Conservation (phyloP, 2,888 invertebrate species). For the Tetropium fuscum region DNA sequence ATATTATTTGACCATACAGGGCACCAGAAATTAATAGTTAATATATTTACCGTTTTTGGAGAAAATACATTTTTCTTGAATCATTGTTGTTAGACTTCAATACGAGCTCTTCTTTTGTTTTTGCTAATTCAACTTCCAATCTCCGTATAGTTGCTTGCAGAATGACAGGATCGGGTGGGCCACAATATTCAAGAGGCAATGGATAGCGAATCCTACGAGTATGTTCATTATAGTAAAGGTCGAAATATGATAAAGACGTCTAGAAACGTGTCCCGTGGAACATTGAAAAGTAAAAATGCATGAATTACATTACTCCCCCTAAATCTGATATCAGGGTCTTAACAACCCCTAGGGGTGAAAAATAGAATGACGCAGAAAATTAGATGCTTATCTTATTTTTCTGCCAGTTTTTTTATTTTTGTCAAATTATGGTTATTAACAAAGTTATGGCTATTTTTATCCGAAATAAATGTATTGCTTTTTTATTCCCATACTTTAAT, state of each 20-base stretch:
- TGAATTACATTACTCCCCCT: too few species aligned
- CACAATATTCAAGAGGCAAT: conserved; percentile 69
- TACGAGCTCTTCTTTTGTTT: conserved; percentile 56
- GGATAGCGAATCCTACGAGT: conserved; percentile 68
- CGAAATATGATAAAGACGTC: not conserved
- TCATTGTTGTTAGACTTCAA: conserved; percentile 45
- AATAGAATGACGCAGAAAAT: too few species aligned
- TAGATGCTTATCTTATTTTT: too few species aligned
- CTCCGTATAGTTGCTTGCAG: conserved; percentile 67
- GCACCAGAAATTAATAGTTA: not conserved
- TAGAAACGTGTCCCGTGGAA: too few species aligned
- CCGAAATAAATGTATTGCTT: too few species aligned
- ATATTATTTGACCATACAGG: not conserved
- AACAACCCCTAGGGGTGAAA: too few species aligned
- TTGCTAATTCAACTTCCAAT: conserved; percentile 66
- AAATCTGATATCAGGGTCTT: too few species aligned
- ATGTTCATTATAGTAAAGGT: not conserved
- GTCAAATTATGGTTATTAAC: too few species aligned
- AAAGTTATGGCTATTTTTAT: too few species aligned
- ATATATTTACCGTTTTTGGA: conserved; percentile 55
- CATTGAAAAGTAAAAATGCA: too few species aligned
- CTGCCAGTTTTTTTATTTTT: too few species aligned
- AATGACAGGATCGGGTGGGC: conserved; percentile 67
- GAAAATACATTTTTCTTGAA: conserved; percentile 48
- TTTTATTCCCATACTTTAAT: too few species aligned